These are phyloP conservation scores for Phania funesta DNA, from an alignment of 2,888 invertebrate genomes.

Conservation along the genomic window DNA sequence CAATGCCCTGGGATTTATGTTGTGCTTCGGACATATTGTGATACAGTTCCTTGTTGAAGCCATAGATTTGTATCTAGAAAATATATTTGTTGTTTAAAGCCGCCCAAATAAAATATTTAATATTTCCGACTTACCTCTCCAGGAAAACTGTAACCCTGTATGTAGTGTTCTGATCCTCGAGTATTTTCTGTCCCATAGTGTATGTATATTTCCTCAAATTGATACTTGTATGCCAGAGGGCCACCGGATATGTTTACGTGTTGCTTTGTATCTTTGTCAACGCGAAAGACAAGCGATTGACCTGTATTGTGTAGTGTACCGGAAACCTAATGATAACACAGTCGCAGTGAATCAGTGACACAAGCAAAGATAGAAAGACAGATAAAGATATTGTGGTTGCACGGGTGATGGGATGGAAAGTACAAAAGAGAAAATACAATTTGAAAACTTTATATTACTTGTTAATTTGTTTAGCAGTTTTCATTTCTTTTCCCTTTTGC, in stretches of 20 bases:
- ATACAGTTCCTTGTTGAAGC: slow-evolving; percentile 98
- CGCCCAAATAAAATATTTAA: not conserved
- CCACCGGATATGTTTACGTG: slow-evolving; percentile 98
- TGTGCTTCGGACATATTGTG: slow-evolving; percentile 98
- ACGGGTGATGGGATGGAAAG: not conserved
- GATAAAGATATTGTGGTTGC: not conserved
- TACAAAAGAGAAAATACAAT: slow-evolving; percentile 7
- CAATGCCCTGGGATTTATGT: slow-evolving; percentile 97
- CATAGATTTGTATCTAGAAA: slow-evolving; percentile 94
- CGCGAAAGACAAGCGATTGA: slow-evolving; percentile 94
- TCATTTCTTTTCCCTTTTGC: not conserved
- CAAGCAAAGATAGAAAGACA: not conserved
- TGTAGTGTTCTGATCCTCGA: slow-evolving; percentile 97
- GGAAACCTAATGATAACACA: slow-evolving; percentile 84
- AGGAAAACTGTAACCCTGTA: slow-evolving; percentile 96
- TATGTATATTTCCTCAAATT: slow-evolving; percentile 96
- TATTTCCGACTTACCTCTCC: slow-evolving; percentile 89
- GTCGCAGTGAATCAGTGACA: slow-evolving; percentile 10
- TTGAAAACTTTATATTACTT: slow-evolving; percentile 35
- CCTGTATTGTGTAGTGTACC: slow-evolving; percentile 96
- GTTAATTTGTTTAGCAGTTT: slow-evolving; percentile 40
- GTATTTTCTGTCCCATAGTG: slow-evolving; percentile 95
- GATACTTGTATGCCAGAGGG: slow-evolving; percentile 96
- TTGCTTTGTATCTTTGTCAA: slow-evolving; percentile 93
- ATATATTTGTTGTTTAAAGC: not conserved